phyloP scores from a whole-genome alignment of 1,140 invertebrate species.

The Eriocheir sinensis region DNA sequence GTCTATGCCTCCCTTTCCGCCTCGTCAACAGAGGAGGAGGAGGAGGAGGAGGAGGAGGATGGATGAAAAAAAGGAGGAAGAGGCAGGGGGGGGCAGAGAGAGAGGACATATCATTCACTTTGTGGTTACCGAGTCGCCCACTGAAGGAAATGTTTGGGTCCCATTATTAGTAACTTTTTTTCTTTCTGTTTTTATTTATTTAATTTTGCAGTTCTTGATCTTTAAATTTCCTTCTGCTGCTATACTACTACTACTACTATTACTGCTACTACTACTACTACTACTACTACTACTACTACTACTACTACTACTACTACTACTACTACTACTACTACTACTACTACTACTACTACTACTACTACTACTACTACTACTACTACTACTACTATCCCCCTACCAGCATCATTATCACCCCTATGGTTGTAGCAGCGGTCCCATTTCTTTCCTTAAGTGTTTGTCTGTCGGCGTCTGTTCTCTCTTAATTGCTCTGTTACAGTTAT shows the following conservation, averaged over 20 bases:
- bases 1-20: not conserved
- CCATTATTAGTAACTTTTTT: too few relatives aligned
- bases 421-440: too few relatives aligned
- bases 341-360: slow-evolving; percentile 31
- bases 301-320: slow-evolving; percentile 30
- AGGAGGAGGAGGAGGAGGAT: not conserved
- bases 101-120: not conserved
- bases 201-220: too few relatives aligned
- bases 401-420: not conserved
- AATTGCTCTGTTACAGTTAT: too few relatives aligned
- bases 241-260: slow-evolving; percentile 28
- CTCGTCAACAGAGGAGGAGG: not conserved
- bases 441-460: too few relatives aligned
- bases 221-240: not conserved
- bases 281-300: slow-evolving; percentile 46
- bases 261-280: slow-evolving; percentile 49
- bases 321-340: slow-evolving; percentile 44
- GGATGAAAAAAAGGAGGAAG: not conserved
- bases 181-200: too few relatives aligned
- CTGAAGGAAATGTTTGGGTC: too few relatives aligned
- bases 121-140: too few relatives aligned
- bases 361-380: slow-evolving; percentile 45
- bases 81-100: not conserved
- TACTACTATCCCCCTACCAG: not conserved
- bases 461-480: too few relatives aligned